Evolutionary conservation across 2,113 vertebrate genomes (phyloP), one percentile per base, ranked within the genome.

Genomic region (Symphodus melops): DNA sequence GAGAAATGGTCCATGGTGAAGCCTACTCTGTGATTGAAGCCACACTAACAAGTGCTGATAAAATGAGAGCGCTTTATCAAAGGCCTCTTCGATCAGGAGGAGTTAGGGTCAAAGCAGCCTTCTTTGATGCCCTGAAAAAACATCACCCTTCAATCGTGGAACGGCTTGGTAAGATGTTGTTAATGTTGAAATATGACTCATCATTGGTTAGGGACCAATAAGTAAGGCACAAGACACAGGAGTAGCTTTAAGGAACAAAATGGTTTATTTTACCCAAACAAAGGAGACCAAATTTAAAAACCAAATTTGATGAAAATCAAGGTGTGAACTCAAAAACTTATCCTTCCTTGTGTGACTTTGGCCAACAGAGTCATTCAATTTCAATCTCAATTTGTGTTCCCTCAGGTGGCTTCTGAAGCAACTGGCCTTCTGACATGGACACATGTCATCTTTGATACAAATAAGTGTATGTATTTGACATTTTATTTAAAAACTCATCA

Each of bases 111-210:
- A 90, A 83, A 85, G 86, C 86, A 20, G 82, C 85, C 16, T 89
- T 92, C 65, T 92, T 84, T 36, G 48, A 86, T 1, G 69, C 49
- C 10, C 74, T 91, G 16, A 44, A 25, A 62, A 17, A 36, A 4
- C 66, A 86, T 23, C 36, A 90, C 0, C 61, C 58, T 0, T 0
- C 3, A 0, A 67, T 89, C 16, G 13, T 88, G n/a, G 11, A 81
- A 59, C 46, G 5, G 0, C 83, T 75, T 1, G 48, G 87, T 86
- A 81, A 1, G 75, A 74, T 46, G 62, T 72, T 72, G 0, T 19
- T 49, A 2, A n/a, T 55, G 4, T 36, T 49, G 20, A 49, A 69
- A 0, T 20, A 2, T 33, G 28, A 33, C 28, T 5, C 4, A 5
- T 33, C 28, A 33, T 33, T 33, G 28, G 28, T 33, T 33, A 33